Base-by-base conservation (phyloP, 2,113 vertebrate genomes). In the Callipepla squamata region DNA sequence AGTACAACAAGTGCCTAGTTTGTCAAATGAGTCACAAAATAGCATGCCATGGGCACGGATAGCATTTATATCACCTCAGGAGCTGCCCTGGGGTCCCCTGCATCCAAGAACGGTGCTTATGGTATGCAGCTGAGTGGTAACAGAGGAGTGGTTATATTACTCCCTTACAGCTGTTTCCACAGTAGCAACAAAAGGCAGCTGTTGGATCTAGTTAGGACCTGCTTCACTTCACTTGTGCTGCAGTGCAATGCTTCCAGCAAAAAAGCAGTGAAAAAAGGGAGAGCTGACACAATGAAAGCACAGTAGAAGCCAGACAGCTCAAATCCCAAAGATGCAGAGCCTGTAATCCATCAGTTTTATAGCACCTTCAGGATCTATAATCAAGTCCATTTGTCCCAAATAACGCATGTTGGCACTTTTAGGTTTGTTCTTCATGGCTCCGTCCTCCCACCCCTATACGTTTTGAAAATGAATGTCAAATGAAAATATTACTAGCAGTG, bases 131-230 rank as follows among this genome's bases (percentile, higher is more conserved):
- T 89, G 87, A 80, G 38, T 2, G 1, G 87, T 79, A 95, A 96
- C 94, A 96, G 90, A 94, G 78, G 74, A 48, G 58, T 11, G 66
- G 92, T 95, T 96, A 72, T 95, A 67, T 86, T 87, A 68, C 20
- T 51, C 50, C 81, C 57, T 72, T 83, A 77, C 93, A 95, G 85
- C 85, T 97, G 94, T 73, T 96, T 97, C 77, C 92, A 91, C 85
- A 90, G 70, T 68, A 72, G 88, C 87, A 88, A 96, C 82, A 95
- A 95, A 96, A 95, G 75, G 90, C 92, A 95, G 93, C 96, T 96
- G 95, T 85, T 94, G 74, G 80, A 44, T 62, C 83, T 66, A 30
- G 92, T 78, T 62, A 85, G 88, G 77, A 90, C 51, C 85, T 77
- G 92, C 93, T 87, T 91, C 78, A 40, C 75, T 95, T 89, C 88